Base-by-base conservation (phyloP, 2,797 vertebrate species). In the Gadopsis marmoratus region DNA sequence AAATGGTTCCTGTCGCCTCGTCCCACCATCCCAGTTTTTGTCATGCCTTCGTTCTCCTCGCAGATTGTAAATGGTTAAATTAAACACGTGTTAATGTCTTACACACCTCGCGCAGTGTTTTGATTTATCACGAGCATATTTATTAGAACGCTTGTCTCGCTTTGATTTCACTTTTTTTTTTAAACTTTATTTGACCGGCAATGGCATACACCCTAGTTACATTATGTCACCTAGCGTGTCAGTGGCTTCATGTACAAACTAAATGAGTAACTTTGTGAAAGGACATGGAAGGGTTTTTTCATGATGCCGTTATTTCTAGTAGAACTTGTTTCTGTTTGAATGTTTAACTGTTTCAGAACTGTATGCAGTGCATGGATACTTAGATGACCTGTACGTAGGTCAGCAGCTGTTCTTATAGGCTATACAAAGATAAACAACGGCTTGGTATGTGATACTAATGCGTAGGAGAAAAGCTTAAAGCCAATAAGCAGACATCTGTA, bases 51-150 rank as follows among this genome's bases (percentile, higher is more conserved):
- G 21, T 87, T 71, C 71, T 75, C 67, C 37, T 71, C 71, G n/a
- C 76, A 60, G 56, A 88, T 92, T 94, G 87, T 94, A 90, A 86
- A 94, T 94, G 82, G 50, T 86, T 93, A 90, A 91, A 89, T 94
- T 94, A 92, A 93, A 92, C 58, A 61, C 76, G 60, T 89, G 69
- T 90, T 88, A 83, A 90, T 87, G 84, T 86, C 41, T 33, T 37
- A 71, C 50, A 12, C 0, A 59, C 50, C 5, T 76, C n/a, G 14
- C n/a, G 17, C 19, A 61, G 2, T 71, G 55, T 76, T 47, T 74
- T 76, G 9, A 55, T 84, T 86, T 62, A 4, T 63, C 14, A 17
- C 3, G 1, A 37, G 12, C 13, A 37, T 29, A 17, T 17, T 16
- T 35, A 53, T 43, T 31, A 16, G 16, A 53, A n/a, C 50, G 4